These are phyloP conservation scores for Felis chaus DNA, from an alignment of 2,113 vertebrate genomes.

Conservation along the genomic window DNA sequence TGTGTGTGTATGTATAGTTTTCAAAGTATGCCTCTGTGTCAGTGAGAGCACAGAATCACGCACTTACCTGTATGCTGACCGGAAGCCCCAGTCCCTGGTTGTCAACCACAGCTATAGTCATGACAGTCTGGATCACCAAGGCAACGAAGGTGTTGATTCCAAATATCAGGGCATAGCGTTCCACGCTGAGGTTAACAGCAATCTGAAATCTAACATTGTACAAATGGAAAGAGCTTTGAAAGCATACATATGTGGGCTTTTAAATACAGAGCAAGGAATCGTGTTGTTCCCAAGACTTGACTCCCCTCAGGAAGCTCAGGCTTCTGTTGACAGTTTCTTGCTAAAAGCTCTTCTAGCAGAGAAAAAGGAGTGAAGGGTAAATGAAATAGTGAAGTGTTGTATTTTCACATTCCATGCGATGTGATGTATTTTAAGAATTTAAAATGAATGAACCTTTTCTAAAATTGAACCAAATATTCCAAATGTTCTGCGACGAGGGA, in stretches of 20 bases:
- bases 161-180: constrained; percentile 90
- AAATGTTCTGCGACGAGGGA: background rate
- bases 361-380: background rate
- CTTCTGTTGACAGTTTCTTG: background rate
- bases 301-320: background rate
- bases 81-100: constrained; percentile 85
- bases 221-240: background rate
- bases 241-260: background rate
- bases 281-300: background rate
- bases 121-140: constrained; percentile 87
- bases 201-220: constrained; percentile 87
- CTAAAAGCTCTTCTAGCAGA: background rate
- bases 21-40: background rate
- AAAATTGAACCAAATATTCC: background rate
- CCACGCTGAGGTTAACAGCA: constrained; percentile 86
- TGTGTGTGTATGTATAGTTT: background rate
- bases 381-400: background rate
- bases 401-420: background rate
- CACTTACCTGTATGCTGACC: constrained; percentile 85
- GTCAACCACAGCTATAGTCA: constrained; percentile 88
- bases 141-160: constrained; percentile 89
- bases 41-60: background rate
- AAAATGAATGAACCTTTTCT: background rate
- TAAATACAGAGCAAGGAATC: background rate
- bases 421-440: background rate